phyloP scores from a whole-genome alignment of 2,888 invertebrate species.

The Fragum fragum region DNA sequence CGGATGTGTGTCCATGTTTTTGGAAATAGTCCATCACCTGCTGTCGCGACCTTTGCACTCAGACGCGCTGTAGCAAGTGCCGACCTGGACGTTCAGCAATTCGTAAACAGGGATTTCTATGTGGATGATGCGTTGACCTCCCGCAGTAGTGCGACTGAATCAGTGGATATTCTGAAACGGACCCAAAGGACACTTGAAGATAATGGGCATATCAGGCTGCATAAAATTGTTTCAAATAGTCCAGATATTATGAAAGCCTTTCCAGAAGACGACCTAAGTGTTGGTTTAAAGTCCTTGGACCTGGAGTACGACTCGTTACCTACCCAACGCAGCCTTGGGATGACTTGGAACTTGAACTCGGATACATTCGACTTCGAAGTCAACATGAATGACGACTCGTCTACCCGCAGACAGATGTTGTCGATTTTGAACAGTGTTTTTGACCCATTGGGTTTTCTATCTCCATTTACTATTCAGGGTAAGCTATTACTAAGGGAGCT shows the following conservation, averaged over 20 bases:
- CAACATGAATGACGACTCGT: neutral
- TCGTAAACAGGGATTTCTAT: slow-evolving; percentile 63
- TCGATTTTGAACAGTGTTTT: neutral
- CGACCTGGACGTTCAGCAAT: slow-evolving; percentile 34
- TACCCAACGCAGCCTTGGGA: slow-evolving; percentile 44
- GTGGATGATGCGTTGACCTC: slow-evolving; percentile 69
- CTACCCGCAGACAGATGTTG: neutral
- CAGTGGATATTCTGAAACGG: slow-evolving; percentile 49
- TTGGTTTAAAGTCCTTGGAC: slow-evolving; percentile 57
- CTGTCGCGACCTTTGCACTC: slow-evolving; percentile 53
- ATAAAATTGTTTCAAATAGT: slow-evolving; percentile 21
- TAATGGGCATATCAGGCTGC: slow-evolving; percentile 24
- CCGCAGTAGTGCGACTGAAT: slow-evolving; percentile 27
- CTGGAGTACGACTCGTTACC: slow-evolving; percentile 53
- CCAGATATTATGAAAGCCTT: slow-evolving; percentile 16
- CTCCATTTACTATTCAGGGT: neutral
- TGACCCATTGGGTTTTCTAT: neutral
- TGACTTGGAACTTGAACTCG: slow-evolving; percentile 55
- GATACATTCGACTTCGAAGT: slow-evolving; percentile 26
- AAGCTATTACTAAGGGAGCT: neutral
- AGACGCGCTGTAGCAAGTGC: neutral
- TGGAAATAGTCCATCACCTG: slow-evolving; percentile 63
- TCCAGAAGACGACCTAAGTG: slow-evolving; percentile 48
- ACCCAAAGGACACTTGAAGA: slow-evolving; percentile 47
- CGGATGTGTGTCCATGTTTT: slow-evolving; percentile 60